Base-by-base conservation (phyloP, 1,140 invertebrate genomes). In the Drosophila dunni region DNA sequence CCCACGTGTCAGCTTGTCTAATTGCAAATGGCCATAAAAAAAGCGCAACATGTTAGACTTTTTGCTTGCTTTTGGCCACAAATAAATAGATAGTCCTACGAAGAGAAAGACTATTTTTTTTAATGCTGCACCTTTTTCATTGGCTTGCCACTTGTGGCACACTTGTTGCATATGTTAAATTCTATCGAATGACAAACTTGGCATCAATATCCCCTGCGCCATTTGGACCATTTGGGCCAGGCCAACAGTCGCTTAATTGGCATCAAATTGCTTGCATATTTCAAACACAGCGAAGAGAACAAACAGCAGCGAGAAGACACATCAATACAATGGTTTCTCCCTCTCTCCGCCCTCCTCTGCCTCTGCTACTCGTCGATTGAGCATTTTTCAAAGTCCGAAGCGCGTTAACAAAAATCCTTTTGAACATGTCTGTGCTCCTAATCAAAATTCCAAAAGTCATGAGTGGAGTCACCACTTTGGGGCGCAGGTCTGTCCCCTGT, bases 371-470 rank as follows among this genome's bases (percentile, higher is more conserved):
- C 8, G 11, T 1, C 34, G 38, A 40, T 54, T 51, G 44, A 62
- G 80, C 74, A 88, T 88, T 88, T 88, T 89, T 88, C 84, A 88
- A 88, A 88, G 84, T 88, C 84, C 84, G 40, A 83, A 64, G 84
- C 84, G 84, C 84, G 84, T 88, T 88, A 88, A 88, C 79, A 88
- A 88, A 88, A 88, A 88, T 88, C 84, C 84, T 88, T 88, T 88
- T 89, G 84, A 83, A 88, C 84, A 88, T 88, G 84, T 85, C 84
- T 83, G 77, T 88, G 84, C 84, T 88, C 84, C 84, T 88, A 88
- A 88, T 88, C 84, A 88, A 88, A 88, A 88, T 88, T 88, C 84
- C 84, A 84, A 89, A 89, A 88, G 84, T 88, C 84, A 88, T 88
- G 79, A 88, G 74, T 67, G 75, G 71, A 42, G 51, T 53, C 58